A percentile compares a stretch with the other conserved stretches of the same genome.
Evolutionary conservation across 1,140 invertebrate genomes (phyloP).

Genomic region (Philotrypesis tridentata): DNA sequence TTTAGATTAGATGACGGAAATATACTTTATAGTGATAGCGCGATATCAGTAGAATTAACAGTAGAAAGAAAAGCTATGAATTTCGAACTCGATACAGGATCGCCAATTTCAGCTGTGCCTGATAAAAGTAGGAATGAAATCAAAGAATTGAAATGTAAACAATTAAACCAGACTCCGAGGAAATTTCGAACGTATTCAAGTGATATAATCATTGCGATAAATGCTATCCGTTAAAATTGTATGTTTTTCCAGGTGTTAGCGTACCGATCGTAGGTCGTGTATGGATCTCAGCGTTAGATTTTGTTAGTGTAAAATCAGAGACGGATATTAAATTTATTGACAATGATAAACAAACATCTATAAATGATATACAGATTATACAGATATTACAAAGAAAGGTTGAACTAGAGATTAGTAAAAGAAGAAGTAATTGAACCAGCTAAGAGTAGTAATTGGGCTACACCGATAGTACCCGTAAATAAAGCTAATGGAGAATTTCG

Average conservation of each 20-base stretch:
- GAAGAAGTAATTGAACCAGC: neutral
- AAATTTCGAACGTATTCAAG: slow-evolving; percentile 39
- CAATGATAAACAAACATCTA: neutral
- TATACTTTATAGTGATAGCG: too few relatives aligned
- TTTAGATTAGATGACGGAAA: too few relatives aligned
- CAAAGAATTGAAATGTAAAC: neutral
- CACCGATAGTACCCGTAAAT: too few relatives aligned
- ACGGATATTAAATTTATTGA: slow-evolving; percentile 1
- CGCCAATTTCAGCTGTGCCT: slow-evolving; percentile 23
- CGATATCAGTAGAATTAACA: neutral
- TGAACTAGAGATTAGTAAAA: neutral
- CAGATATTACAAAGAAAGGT: neutral
- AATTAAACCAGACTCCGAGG: slow-evolving; percentile 24
- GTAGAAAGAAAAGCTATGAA: neutral
- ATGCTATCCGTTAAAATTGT: slow-evolving; percentile 33
- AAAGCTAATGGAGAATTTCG: too few relatives aligned
- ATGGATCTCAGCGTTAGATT: neutral
- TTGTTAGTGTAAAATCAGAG: neutral
- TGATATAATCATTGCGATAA: slow-evolving; percentile 1
- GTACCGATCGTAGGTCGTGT: slow-evolving; percentile 56
- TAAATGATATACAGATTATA: neutral
- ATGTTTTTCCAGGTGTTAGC: slow-evolving; percentile 54
- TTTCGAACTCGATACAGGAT: slow-evolving; percentile 38
- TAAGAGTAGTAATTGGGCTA: slow-evolving; percentile 54
- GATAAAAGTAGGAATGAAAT: neutral